Evolutionary conservation across 2,113 vertebrate genomes (phyloP).

Genomic region (Eira barbara): DNA sequence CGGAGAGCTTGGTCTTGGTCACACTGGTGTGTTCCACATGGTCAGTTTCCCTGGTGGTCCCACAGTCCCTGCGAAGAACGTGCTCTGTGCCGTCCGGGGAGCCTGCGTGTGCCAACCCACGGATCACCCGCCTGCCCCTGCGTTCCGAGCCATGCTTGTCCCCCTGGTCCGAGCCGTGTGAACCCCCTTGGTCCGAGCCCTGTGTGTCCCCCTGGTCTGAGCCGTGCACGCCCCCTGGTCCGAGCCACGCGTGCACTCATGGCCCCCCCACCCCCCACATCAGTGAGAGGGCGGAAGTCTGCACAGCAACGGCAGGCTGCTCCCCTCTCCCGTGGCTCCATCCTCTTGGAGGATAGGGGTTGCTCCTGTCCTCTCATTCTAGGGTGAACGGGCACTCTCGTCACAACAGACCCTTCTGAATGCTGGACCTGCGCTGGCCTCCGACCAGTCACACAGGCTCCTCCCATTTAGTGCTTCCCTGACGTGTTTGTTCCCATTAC

Average conservation of each 20-base stretch:
- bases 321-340: neutral
- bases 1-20: too few species aligned
- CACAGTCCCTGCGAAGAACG: accelerated
- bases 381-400: too few species aligned
- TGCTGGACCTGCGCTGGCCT: accelerated
- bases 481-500: neutral
- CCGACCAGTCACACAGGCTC: neutral
- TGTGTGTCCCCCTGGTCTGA: accelerated
- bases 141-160: too few species aligned
- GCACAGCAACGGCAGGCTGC: neutral
- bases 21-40: neutral
- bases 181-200: too few species aligned
- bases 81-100: neutral
- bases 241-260: too few species aligned
- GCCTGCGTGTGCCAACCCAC: neutral
- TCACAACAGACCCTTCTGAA: neutral
- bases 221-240: too few species aligned
- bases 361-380: accelerated
- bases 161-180: too few species aligned
- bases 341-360: neutral
- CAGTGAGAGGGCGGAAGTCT: neutral
- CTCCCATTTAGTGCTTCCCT: neutral
- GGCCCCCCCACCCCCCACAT: too few species aligned
- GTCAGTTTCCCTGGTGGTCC: neutral
- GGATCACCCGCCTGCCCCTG: neutral